Conservation (phyloP, 2,113 vertebrate genomes). For the Balaeniceps rex region DNA sequence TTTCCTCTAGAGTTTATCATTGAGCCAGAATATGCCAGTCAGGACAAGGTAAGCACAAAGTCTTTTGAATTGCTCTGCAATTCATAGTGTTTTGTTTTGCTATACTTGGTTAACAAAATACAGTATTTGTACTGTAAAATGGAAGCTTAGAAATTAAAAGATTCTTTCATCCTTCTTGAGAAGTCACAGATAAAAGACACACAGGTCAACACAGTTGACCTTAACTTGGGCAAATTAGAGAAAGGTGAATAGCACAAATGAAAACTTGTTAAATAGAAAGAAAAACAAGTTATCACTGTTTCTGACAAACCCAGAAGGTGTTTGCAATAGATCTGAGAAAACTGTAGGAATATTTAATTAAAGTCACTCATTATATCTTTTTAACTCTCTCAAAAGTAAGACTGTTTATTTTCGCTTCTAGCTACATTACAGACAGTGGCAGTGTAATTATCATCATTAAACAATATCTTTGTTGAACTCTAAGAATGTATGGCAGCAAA, state of each 20-base stretch:
- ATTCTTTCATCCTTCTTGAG: not conserved
- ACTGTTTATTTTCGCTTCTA: conserved; percentile 39
- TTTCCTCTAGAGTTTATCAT: not conserved
- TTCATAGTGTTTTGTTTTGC: not conserved
- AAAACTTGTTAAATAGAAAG: conserved; percentile 50
- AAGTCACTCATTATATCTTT: conserved; percentile 22
- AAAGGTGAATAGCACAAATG: conserved; percentile 35
- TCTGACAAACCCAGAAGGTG: conserved; percentile 34
- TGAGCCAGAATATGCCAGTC: not conserved
- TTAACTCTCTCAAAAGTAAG: conserved; percentile 24
- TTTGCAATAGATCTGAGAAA: conserved; percentile 58
- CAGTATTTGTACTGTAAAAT: not conserved
- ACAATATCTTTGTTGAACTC: not conserved
- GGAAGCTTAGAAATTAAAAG: not conserved
- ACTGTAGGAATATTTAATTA: conserved; percentile 53
- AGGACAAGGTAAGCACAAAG: not conserved
- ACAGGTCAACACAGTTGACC: not conserved
- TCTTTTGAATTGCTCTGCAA: not conserved
- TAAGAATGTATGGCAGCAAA: not conserved
- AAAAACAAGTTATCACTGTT: conserved; percentile 32
- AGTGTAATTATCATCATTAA: conserved; percentile 48
- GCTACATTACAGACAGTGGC: not conserved
- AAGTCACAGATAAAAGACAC: not conserved
- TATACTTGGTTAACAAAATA: not conserved
- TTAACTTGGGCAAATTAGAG: not conserved